A percentile compares a stretch with the other conserved stretches of the same genome.
Conservation (phyloP, 2,888 invertebrate species). For the Bombylius discolor region DNA sequence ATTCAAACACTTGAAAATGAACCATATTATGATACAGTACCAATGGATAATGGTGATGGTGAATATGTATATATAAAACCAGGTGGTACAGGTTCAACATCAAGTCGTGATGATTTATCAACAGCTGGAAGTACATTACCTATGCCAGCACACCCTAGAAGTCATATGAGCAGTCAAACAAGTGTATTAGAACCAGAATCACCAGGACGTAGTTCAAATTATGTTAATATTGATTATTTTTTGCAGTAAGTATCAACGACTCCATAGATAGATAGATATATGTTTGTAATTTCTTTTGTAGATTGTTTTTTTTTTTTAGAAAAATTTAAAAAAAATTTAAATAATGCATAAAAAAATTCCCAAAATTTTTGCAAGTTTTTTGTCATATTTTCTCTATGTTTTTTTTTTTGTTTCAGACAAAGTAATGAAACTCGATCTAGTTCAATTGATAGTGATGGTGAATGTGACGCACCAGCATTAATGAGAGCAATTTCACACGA, state of each 20-base stretch:
- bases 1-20: slow-evolving; percentile 45
- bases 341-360: not conserved
- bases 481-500: slow-evolving; percentile 51
- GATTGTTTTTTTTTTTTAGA: no score
- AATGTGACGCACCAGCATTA: slow-evolving; percentile 40
- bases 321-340: not conserved
- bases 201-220: slow-evolving; percentile 69
- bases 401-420: slow-evolving; percentile 23
- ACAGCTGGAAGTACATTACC: slow-evolving; percentile 45
- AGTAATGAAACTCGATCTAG: slow-evolving; percentile 39
- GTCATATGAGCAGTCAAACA: slow-evolving; percentile 30
- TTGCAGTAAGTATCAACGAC: slow-evolving; percentile 51
- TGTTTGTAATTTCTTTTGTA: not conserved
- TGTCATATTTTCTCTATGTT: not conserved
- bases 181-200: slow-evolving; percentile 55
- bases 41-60: slow-evolving; percentile 51
- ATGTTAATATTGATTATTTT: slow-evolving; percentile 87
- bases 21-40: slow-evolving; percentile 61
- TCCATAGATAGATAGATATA: not conserved
- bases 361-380: no score
- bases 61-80: slow-evolving; percentile 67
- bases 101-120: slow-evolving; percentile 54
- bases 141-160: slow-evolving; percentile 23
- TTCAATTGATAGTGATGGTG: slow-evolving; percentile 42
- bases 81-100: slow-evolving; percentile 47